phyloP scores from a whole-genome alignment of 1,140 invertebrate species.

The Leptinotarsa defecta region DNA sequence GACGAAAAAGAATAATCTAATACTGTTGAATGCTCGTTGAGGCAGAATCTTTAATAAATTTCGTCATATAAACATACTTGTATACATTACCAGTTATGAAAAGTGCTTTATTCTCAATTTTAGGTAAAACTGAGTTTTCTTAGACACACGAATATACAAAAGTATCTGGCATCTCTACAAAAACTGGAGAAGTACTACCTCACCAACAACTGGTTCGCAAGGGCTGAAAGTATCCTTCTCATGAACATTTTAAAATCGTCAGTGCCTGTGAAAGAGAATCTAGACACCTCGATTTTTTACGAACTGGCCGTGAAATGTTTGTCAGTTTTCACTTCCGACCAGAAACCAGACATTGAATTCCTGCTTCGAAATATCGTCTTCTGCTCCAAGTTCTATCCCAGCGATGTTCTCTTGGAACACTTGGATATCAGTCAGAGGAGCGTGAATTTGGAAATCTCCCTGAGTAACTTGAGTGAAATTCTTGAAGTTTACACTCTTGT shows the following conservation, averaged over 20 bases:
- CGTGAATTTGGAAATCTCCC: constrained; percentile 55
- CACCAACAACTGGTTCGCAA: constrained; percentile 63
- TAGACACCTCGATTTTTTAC: constrained; percentile 56
- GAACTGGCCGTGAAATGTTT: constrained; percentile 60
- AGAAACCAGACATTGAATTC: constrained; percentile 58
- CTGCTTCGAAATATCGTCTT: constrained; percentile 62
- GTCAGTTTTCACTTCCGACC: constrained; percentile 59
- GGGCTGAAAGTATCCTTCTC: constrained; percentile 61
- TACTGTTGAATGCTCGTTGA: too few relatives aligned
- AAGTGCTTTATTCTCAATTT: constrained; percentile 25
- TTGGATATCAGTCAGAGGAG: constrained; percentile 57
- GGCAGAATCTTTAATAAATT: too few relatives aligned
- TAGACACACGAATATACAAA: constrained; percentile 43
- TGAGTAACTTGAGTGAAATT: constrained; percentile 59
- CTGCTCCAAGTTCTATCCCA: constrained; percentile 61
- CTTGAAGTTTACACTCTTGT: constrained; percentile 59
- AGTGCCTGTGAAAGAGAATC: constrained; percentile 54
- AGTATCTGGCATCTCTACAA: constrained; percentile 42
- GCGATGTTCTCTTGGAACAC: constrained; percentile 59
- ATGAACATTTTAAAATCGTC: constrained; percentile 59
- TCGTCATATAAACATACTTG: too few relatives aligned
- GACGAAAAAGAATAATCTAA: too few relatives aligned
- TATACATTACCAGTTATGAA: too few relatives aligned
- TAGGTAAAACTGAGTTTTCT: constrained; percentile 54
- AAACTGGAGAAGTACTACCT: constrained; percentile 47